Evolutionary conservation across 64 coral and sea anemone genomes (phyloP).

Genomic region (Montipora foliosa): DNA sequence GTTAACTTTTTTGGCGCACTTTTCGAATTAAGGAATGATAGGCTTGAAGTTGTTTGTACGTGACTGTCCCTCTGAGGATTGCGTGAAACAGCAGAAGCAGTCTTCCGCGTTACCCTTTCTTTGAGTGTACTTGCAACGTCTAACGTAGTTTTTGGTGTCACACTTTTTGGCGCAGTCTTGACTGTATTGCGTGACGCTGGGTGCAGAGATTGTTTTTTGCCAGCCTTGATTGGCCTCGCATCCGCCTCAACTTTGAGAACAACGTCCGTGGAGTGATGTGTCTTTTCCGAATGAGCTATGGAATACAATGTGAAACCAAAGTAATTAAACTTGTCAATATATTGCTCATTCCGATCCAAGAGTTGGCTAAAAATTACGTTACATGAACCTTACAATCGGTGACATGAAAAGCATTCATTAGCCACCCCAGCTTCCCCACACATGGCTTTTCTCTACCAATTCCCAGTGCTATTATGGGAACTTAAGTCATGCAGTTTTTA

Average conservation of each 20-base stretch:
- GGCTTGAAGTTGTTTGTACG: background rate
- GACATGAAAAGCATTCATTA: too few species aligned
- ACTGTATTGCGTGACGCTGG: background rate
- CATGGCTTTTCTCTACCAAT: too few species aligned
- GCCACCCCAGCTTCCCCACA: too few species aligned
- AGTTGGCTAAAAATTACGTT: background rate
- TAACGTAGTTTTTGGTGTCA: background rate
- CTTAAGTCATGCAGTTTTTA: too few species aligned
- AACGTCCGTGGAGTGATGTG: background rate
- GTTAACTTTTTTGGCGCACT: background rate
- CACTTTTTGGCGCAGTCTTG: background rate
- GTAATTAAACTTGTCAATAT: background rate
- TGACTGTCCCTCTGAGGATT: background rate
- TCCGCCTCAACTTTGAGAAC: slow-evolving; percentile 12
- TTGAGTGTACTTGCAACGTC: too few species aligned
- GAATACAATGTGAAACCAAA: background rate
- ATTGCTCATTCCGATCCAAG: background rate
- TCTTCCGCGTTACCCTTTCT: background rate
- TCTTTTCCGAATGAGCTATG: background rate
- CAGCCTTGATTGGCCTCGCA: slow-evolving; percentile 13
- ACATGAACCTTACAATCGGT: too few species aligned
- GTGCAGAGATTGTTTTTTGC: background rate
- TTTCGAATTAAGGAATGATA: background rate
- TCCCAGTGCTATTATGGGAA: too few species aligned
- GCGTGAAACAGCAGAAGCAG: background rate